phyloP scores from a whole-genome alignment of 2,888 invertebrate genomes.

The Tuberolachnus salignus region DNA sequence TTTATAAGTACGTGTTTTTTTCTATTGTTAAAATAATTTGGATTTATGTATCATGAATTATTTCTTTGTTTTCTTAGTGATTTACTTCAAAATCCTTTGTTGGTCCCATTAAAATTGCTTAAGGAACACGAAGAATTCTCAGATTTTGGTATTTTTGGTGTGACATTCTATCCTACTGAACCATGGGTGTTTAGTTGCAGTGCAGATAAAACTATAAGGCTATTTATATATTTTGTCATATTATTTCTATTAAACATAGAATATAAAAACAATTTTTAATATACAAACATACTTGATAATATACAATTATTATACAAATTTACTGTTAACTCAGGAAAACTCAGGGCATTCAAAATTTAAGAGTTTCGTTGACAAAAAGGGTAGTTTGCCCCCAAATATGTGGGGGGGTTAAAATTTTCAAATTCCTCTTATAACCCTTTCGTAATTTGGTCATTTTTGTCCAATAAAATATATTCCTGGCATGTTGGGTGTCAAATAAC shows the following conservation, averaged over 20 bases:
- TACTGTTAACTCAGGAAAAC: too few species aligned
- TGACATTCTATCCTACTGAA: slow-evolving; percentile 92
- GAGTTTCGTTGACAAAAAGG: too few species aligned
- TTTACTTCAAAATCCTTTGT: slow-evolving; percentile 91
- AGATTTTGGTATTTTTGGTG: slow-evolving; percentile 84
- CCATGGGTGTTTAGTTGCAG: slow-evolving; percentile 96
- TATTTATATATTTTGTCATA: slow-evolving; percentile 71
- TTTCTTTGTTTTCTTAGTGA: slow-evolving; percentile 71
- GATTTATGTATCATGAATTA: slow-evolving; percentile 50
- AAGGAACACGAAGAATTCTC: slow-evolving; percentile 75
- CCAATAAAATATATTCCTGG: too few species aligned
- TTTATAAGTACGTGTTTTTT: slow-evolving; percentile 80
- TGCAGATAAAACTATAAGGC: slow-evolving; percentile 85
- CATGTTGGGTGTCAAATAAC: too few species aligned
- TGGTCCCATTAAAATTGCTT: slow-evolving; percentile 95
- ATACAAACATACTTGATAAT: background rate
- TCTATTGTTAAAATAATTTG: background rate
- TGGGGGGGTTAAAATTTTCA: too few species aligned
- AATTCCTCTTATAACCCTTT: too few species aligned
- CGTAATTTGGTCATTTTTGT: too few species aligned
- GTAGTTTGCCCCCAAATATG: too few species aligned
- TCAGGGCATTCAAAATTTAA: too few species aligned
- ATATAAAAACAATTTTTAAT: slow-evolving; percentile 24
- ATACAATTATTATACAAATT: too few species aligned
- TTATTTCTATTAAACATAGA: background rate